Conservation (phyloP, 1,140 invertebrate genomes). For the Caenorhabditis briggsae region DNA sequence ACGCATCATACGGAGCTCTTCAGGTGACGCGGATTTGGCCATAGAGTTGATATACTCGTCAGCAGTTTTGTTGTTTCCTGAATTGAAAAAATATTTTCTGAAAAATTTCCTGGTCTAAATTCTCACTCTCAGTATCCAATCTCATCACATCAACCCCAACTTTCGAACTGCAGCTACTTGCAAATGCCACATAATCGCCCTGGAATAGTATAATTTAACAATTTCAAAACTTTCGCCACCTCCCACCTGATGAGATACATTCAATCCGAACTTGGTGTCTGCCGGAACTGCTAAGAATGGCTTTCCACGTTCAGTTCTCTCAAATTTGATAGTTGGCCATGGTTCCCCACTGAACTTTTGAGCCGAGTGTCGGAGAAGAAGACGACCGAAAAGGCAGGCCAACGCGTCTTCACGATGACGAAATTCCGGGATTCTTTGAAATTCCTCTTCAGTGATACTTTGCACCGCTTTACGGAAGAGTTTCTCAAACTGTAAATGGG, state of each 20-base stretch:
- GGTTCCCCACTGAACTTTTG: slow-evolving; percentile 68
- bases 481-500: slow-evolving; percentile 72
- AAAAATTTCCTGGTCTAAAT: background rate
- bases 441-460: slow-evolving; percentile 73
- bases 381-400: slow-evolving; percentile 74
- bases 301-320: slow-evolving; percentile 74
- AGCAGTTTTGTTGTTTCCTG: slow-evolving; percentile 77
- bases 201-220: slow-evolving; percentile 56
- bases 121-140: slow-evolving; percentile 73
- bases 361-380: slow-evolving; percentile 74
- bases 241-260: slow-evolving; percentile 75
- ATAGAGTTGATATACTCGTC: slow-evolving; percentile 78
- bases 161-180: slow-evolving; percentile 72
- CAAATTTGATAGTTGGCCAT: slow-evolving; percentile 73
- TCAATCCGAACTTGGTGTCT: slow-evolving; percentile 71
- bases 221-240: background rate
- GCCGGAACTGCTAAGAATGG: slow-evolving; percentile 71
- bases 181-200: slow-evolving; percentile 77
- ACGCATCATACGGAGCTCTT: slow-evolving; percentile 74
- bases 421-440: slow-evolving; percentile 71
- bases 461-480: slow-evolving; percentile 74
- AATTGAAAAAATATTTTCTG: slow-evolving; percentile 4
- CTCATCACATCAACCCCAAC: slow-evolving; percentile 77
- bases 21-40: slow-evolving; percentile 75
- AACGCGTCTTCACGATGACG: slow-evolving; percentile 72